These are phyloP conservation scores for Diorhabda sublineata DNA, from an alignment of 1,140 invertebrate genomes.

Conservation along the genomic window DNA sequence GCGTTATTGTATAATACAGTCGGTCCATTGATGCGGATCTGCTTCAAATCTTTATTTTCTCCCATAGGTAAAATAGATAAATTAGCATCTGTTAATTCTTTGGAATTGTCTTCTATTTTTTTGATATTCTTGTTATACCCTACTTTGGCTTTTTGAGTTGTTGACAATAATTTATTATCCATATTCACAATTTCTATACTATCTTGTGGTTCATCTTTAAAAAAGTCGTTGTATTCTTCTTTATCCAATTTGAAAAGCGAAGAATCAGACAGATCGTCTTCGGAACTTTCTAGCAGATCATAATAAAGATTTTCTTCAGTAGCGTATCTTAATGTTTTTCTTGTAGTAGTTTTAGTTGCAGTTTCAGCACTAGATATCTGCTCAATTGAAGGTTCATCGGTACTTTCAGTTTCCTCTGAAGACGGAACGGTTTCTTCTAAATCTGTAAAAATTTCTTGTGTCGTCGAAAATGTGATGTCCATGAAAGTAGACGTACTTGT, in stretches of 20 bases:
- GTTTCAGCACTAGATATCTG: background rate
- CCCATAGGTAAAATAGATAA: conserved; percentile 22
- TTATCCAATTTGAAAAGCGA: conserved; percentile 14
- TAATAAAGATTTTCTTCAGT: conserved; percentile 6
- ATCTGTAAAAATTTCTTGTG: background rate
- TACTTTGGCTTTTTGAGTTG: conserved; percentile 45
- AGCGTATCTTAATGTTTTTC: background rate
- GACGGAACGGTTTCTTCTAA: background rate
- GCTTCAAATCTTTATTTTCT: conserved; percentile 15
- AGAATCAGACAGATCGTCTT: conserved; percentile 13
- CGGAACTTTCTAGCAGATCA: background rate
- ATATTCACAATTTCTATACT: conserved; percentile 52
- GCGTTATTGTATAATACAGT: conserved; percentile 20
- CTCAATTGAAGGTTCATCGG: background rate
- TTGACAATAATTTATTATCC: conserved; percentile 36
- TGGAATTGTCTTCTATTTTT: conserved; percentile 33
- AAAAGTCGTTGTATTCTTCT: conserved; percentile 11
- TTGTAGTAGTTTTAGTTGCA: background rate
- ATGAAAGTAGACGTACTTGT: conserved; percentile 9
- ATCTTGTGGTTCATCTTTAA: conserved; percentile 34
- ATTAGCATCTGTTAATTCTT: conserved; percentile 39
- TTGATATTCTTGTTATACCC: conserved; percentile 38
- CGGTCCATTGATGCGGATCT: conserved; percentile 28
- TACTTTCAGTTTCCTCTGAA: background rate
- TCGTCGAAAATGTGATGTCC: conserved; percentile 13